These are phyloP conservation scores for Piaya cayana DNA, from an alignment of 2,113 vertebrate genomes.

Conservation along the genomic window DNA sequence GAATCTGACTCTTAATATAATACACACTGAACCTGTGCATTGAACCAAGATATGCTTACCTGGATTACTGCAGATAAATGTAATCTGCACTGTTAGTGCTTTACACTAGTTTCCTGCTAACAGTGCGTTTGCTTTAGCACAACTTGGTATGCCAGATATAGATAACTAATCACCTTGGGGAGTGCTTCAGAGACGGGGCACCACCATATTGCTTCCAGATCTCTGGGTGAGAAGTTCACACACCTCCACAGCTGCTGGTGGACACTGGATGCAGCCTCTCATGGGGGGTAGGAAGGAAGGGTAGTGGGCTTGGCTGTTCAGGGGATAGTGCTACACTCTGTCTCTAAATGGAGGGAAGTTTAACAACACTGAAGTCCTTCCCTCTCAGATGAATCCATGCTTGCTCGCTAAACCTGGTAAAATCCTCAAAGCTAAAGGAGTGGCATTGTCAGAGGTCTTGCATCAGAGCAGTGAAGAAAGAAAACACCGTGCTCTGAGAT, in stretches of 20 bases:
- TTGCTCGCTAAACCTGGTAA: not conserved
- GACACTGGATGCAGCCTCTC: rapidly evolving
- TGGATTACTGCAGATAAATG: not conserved
- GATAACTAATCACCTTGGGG: not conserved
- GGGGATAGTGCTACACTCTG: rapidly evolving
- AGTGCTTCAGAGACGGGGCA: not conserved
- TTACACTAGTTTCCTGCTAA: not conserved
- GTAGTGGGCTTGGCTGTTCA: not conserved
- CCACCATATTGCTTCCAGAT: not conserved
- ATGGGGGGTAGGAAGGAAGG: not conserved
- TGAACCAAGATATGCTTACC: not conserved
- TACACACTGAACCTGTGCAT: not conserved
- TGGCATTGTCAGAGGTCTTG: not conserved
- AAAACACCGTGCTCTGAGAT: not conserved
- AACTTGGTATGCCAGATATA: not conserved
- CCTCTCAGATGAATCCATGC: rapidly evolving
- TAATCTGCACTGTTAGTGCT: not conserved
- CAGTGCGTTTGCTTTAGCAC: not conserved
- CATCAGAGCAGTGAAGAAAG: not conserved
- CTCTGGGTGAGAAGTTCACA: not conserved
- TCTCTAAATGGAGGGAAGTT: not conserved
- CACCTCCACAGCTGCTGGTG: not conserved
- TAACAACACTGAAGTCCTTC: not conserved
- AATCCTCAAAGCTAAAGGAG: not conserved
- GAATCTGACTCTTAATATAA: not conserved